These are phyloP conservation scores for Struthidea cinerea DNA, from an alignment of 2,113 vertebrate genomes.

Conservation along the genomic window DNA sequence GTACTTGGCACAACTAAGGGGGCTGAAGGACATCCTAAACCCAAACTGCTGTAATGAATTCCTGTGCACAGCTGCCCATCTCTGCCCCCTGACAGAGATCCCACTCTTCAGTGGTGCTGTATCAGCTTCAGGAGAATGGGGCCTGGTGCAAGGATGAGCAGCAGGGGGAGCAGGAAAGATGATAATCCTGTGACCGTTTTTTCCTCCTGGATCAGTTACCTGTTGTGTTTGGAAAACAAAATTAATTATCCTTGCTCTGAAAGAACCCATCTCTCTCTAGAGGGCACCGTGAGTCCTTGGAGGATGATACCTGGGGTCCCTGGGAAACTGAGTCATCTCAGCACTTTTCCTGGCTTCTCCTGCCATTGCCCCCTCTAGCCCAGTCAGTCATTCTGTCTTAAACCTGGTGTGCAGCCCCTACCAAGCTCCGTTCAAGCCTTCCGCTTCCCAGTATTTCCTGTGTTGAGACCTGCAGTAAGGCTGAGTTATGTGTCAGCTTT, in stretches of 20 bases:
- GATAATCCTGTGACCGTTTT: neutral
- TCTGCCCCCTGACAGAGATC: neutral
- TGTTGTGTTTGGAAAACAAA: neutral
- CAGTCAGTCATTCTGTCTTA: neutral
- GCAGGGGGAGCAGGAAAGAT: neutral
- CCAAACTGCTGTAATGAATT: neutral
- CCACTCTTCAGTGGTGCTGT: neutral
- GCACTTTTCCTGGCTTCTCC: neutral
- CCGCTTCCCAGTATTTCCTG: neutral
- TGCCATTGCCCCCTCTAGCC: neutral
- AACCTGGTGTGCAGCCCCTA: neutral
- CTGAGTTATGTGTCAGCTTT: neutral
- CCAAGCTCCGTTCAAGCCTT: neutral
- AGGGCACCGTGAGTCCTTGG: neutral
- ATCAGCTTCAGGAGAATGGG: neutral
- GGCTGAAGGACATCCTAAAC: neutral
- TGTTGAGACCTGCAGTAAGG: neutral
- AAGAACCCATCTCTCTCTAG: neutral
- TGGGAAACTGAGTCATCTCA: neutral
- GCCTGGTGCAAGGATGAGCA: neutral
- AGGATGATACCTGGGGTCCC: neutral
- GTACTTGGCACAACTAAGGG: neutral
- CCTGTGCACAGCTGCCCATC: neutral
- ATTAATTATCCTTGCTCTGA: neutral
- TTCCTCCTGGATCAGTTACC: neutral